A percentile compares a stretch with the other conserved stretches of the same genome.
These are phyloP conservation scores for Leucophora obtusa DNA, from an alignment of 2,888 invertebrate genomes.

Conservation along the genomic window DNA sequence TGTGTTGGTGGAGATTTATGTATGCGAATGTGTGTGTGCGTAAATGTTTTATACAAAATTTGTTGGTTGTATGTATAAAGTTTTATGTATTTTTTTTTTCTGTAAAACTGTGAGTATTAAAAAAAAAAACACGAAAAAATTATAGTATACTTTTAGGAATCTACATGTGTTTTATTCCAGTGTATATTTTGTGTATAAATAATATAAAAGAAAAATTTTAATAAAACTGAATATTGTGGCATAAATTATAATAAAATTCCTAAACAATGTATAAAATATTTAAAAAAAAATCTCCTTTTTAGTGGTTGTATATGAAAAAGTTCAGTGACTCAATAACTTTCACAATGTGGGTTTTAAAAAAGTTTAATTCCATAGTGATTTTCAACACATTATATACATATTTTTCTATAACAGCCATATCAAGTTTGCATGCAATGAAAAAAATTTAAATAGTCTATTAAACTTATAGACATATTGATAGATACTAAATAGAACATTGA, in stretches of 20 bases:
- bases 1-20: slow-evolving; percentile 27
- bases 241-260: neutral
- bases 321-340: too few species aligned
- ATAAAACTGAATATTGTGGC: neutral
- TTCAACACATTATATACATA: neutral
- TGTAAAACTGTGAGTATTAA: neutral
- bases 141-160: slow-evolving; percentile 42
- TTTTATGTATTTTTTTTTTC: neutral
- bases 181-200: neutral
- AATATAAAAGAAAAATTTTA: slow-evolving; percentile 1
- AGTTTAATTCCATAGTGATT: too few species aligned
- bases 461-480: too few species aligned
- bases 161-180: slow-evolving; percentile 49
- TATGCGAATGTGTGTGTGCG: slow-evolving; percentile 8
- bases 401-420: neutral
- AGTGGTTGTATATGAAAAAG: neutral
- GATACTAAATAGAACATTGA: too few species aligned
- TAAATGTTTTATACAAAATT: slow-evolving; percentile 1
- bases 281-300: neutral
- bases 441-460: neutral
- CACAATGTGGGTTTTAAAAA: too few species aligned
- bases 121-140: slow-evolving; percentile 11
- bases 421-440: neutral
- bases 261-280: neutral
- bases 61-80: slow-evolving; percentile 8